phyloP scores from a whole-genome alignment of 2,113 vertebrate species.

The Mastomys natalensis region DNA sequence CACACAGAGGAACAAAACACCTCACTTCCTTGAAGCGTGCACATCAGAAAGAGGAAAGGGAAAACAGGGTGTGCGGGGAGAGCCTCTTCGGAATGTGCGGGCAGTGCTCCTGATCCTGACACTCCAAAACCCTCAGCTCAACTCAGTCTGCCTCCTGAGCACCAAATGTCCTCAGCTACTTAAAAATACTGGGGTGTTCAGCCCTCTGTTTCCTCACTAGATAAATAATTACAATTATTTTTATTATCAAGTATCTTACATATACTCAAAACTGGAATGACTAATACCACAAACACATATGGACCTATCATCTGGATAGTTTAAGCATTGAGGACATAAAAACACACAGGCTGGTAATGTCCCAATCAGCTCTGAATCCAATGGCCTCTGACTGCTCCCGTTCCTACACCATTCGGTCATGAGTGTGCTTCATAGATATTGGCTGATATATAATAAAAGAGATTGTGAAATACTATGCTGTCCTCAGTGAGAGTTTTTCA shows the following conservation, averaged over 20 bases:
- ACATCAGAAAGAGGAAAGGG: accelerated
- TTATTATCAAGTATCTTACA: background rate
- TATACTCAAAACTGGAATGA: background rate
- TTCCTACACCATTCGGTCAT: no score
- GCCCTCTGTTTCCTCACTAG: background rate
- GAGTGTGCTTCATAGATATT: accelerated
- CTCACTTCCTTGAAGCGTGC: background rate
- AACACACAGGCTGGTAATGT: background rate
- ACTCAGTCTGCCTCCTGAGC: background rate
- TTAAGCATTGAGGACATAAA: background rate
- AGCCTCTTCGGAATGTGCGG: background rate
- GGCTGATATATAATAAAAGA: background rate
- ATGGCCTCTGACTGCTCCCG: accelerated
- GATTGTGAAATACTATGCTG: accelerated
- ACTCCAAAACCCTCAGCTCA: background rate
- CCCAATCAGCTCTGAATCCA: background rate
- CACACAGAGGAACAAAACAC: accelerated
- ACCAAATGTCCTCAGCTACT: background rate
- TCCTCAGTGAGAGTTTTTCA: background rate
- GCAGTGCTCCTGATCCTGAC: background rate
- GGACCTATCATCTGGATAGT: background rate
- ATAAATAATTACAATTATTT: background rate
- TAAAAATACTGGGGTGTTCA: background rate
- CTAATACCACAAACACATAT: background rate
- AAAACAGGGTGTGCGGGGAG: background rate